Conservation (phyloP, 1,140 invertebrate genomes). For the Ridgeia piscesae region DNA sequence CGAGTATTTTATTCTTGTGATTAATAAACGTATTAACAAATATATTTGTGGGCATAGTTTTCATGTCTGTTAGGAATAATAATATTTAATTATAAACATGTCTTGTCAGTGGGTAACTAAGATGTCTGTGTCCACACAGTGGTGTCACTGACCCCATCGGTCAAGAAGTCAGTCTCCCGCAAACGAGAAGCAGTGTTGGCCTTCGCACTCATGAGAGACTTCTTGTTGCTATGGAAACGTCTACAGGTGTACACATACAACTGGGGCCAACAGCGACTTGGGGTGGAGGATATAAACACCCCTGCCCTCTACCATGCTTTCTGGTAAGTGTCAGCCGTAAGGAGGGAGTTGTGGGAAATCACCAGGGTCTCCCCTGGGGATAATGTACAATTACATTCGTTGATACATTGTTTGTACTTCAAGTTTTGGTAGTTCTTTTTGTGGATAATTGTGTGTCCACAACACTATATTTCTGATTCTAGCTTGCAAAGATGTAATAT, state of each 20-base stretch:
- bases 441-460: neutral
- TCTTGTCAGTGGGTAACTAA: neutral
- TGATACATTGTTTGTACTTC: neutral
- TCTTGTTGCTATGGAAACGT: slow-evolving; percentile 55
- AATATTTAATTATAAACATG: no score
- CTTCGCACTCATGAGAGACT: slow-evolving; percentile 51
- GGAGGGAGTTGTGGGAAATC: neutral
- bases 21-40: no score
- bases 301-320: slow-evolving; percentile 43
- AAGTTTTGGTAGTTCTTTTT: neutral
- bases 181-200: slow-evolving; percentile 49
- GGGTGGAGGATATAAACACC: slow-evolving; percentile 45
- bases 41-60: no score
- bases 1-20: no score
- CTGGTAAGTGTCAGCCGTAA: slow-evolving; percentile 37
- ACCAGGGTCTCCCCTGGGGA: neutral
- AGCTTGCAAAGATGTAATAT: neutral
- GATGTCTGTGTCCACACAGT: neutral
- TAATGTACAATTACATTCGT: neutral
- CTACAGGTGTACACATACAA: slow-evolving; percentile 50
- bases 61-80: no score
- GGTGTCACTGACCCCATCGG: neutral
- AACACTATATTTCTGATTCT: neutral
- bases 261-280: slow-evolving; percentile 49
- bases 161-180: slow-evolving; percentile 33